phyloP scores from a whole-genome alignment of 2,113 vertebrate species.

The Genyomyrus donnyi region DNA sequence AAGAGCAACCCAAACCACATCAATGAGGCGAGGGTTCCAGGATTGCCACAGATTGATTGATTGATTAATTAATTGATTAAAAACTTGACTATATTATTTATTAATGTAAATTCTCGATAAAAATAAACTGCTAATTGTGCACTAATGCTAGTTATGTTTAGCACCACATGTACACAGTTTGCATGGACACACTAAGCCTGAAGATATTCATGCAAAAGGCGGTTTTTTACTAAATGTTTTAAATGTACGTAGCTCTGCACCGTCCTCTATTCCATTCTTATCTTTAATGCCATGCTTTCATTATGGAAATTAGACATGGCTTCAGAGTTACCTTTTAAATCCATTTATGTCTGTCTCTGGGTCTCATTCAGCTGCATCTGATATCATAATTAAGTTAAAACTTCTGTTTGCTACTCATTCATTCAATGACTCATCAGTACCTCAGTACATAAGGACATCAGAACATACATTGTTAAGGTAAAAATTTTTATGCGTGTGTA shows the following conservation, averaged over 20 bases:
- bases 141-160: background rate
- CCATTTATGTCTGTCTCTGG: background rate
- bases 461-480: background rate
- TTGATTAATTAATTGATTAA: background rate
- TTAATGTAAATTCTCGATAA: background rate
- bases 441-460: background rate
- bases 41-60: background rate
- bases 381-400: background rate
- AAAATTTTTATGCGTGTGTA: no score
- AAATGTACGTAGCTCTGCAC: background rate
- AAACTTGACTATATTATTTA: background rate
- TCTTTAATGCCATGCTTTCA: background rate
- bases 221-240: background rate
- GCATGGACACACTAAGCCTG: background rate
- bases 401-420: background rate
- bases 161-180: background rate
- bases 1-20: background rate
- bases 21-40: background rate
- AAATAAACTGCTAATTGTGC: background rate
- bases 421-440: background rate
- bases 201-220: background rate
- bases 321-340: background rate
- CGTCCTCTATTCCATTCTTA: background rate
- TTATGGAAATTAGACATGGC: background rate
- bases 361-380: background rate